Percentiles rank a stretch among this genome's conserved stretches.
These are phyloP conservation scores for Pachyuromys duprasi DNA, from an alignment of 2,797 vertebrate genomes.

Conservation along the genomic window DNA sequence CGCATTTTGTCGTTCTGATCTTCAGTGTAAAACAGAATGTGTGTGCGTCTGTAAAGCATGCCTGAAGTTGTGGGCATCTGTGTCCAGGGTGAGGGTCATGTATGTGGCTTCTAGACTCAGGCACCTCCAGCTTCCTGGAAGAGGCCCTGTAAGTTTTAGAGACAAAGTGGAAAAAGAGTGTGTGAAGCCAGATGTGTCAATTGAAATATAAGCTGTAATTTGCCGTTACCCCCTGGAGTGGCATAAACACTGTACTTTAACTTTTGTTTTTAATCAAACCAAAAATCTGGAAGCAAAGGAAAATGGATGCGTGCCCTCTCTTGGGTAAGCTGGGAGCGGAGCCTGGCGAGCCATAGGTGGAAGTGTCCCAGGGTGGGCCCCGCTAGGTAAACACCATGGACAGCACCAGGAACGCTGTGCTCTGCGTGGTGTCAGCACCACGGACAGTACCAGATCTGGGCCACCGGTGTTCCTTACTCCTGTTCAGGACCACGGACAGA, in stretches of 20 bases:
- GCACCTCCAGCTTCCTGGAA: no score
- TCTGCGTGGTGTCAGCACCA: constrained; percentile 19
- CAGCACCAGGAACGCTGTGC: not conserved
- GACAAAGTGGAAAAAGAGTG: not conserved
- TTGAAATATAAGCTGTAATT: not conserved
- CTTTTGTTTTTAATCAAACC: not conserved
- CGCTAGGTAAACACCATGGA: constrained; percentile 46
- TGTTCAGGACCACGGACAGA: constrained; percentile 61
- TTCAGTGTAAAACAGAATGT: not conserved
- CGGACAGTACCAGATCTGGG: constrained; percentile 41
- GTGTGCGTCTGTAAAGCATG: not conserved
- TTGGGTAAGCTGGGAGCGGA: not conserved
- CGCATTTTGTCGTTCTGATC: not conserved
- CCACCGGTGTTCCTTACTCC: not conserved
- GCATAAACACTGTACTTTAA: not conserved
- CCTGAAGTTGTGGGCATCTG: not conserved
- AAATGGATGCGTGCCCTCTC: not conserved
- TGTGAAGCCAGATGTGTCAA: not conserved
- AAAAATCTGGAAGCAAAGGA: not conserved
- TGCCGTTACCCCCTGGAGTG: not conserved
- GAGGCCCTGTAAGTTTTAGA: not conserved
- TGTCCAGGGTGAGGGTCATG: not conserved
- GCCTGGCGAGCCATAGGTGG: not conserved
- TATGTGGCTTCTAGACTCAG: rapidly evolving
- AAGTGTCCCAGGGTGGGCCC: not conserved